Conservation (phyloP, 2,113 vertebrate genomes). For the Symphodus melops region DNA sequence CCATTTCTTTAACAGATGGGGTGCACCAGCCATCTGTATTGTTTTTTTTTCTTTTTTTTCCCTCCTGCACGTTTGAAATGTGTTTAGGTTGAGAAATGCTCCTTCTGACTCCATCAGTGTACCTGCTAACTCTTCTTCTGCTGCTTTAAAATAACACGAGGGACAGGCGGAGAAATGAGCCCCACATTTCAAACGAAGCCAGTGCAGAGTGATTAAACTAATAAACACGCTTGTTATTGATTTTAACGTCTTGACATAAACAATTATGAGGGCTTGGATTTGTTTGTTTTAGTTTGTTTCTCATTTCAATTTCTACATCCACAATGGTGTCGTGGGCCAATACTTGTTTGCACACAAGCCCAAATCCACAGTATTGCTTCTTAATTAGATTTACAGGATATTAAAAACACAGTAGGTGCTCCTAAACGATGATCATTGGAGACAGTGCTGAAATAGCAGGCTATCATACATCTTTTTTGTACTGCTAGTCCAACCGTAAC, state of each 20-base stretch:
- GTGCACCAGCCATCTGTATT: constrained; percentile 69
- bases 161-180: constrained; percentile 28
- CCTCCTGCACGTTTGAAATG: constrained; percentile 45
- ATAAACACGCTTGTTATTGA: constrained; percentile 68
- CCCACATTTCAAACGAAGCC: constrained; percentile 57
- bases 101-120: constrained; percentile 28
- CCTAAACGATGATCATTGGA: constrained; percentile 81
- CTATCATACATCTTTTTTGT: constrained; percentile 75
- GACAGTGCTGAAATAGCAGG: constrained; percentile 73
- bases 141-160: constrained; percentile 35
- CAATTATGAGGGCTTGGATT: constrained; percentile 52
- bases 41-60: background rate
- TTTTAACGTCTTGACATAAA: constrained; percentile 59
- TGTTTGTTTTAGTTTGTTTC: constrained; percentile 59
- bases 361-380: constrained; percentile 78
- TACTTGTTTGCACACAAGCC: constrained; percentile 69
- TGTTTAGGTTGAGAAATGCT: constrained; percentile 63
- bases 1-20: constrained; percentile 82
- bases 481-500: constrained; percentile 65
- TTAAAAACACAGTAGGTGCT: constrained; percentile 84
- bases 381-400: constrained; percentile 84
- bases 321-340: constrained; percentile 51
- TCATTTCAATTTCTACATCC: constrained; percentile 66
- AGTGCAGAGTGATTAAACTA: constrained; percentile 52
- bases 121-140: constrained; percentile 54